Conservation (phyloP, 37 sponge, comb jelly and placozoan genomes). For the Diacarnus erythraeanus region DNA sequence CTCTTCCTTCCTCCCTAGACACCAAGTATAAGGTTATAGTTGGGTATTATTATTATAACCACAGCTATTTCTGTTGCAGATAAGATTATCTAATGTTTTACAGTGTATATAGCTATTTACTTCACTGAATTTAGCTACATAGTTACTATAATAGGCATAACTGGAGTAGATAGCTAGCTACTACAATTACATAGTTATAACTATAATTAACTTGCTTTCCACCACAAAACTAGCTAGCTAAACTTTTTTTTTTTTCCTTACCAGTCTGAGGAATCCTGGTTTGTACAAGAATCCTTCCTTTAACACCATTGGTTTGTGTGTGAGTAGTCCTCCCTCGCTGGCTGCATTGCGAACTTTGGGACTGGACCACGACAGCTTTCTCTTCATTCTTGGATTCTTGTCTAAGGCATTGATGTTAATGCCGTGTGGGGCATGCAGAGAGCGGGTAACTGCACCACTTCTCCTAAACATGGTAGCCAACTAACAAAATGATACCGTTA, state of each 20-base stretch:
- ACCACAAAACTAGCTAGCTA: background rate
- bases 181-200: background rate
- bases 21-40: background rate
- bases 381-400: constrained; percentile 12
- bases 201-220: background rate
- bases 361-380: constrained; percentile 41
- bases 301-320: constrained; percentile 38
- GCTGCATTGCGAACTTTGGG: constrained; percentile 37
- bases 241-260: constrained; percentile 11
- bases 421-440: constrained; percentile 37
- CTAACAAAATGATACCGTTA: background rate
- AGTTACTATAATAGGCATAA: no score
- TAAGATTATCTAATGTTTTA: background rate
- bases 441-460: constrained; percentile 36
- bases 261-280: constrained; percentile 65
- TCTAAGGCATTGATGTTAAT: constrained; percentile 14
- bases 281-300: constrained; percentile 71
- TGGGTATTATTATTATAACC: background rate
- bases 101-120: background rate
- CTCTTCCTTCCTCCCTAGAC: constrained; percentile 50
- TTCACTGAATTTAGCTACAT: no score
- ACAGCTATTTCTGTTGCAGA: background rate
- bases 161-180: no score
- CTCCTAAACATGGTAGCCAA: constrained; percentile 45
- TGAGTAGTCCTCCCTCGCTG: constrained; percentile 29